These are phyloP conservation scores for Psix sp. DNA, from an alignment of 1,140 invertebrate species.

Conservation along the genomic window DNA sequence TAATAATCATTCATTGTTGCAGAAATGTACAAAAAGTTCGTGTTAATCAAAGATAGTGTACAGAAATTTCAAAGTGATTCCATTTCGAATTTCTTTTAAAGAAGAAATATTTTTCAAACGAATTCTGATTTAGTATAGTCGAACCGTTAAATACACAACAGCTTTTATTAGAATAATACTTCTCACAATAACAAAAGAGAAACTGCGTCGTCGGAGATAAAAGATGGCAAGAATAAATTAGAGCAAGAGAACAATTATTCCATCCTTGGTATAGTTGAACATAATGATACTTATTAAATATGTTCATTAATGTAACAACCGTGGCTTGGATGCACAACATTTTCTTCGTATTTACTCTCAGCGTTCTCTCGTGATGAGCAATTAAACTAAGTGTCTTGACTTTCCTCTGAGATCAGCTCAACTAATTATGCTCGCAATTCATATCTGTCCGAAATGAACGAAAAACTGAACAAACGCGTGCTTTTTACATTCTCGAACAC, in stretches of 20 bases:
- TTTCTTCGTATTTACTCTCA: slow-evolving; percentile 4
- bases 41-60: no score
- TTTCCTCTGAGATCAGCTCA: no score
- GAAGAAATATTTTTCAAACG: not conserved
- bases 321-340: slow-evolving; percentile 2
- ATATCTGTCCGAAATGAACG: no score
- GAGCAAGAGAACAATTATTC: slow-evolving; percentile 18
- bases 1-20: no score
- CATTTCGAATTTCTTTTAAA: not conserved
- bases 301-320: slow-evolving; percentile 29
- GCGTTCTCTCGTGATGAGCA: slow-evolving; percentile 3
- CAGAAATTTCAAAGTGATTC: not conserved
- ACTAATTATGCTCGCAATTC: no score
- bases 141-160: slow-evolving; percentile 3
- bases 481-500: no score
- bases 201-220: slow-evolving; percentile 13
- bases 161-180: slow-evolving; percentile 17
- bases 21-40: no score
- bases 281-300: slow-evolving; percentile 30
- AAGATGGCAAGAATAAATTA: slow-evolving; percentile 27
- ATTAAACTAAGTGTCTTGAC: slow-evolving; percentile 9
- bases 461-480: no score
- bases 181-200: slow-evolving; percentile 26
- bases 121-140: slow-evolving; percentile 7
- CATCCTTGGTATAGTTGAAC: slow-evolving; percentile 11